Conservation (phyloP, 2,888 invertebrate genomes). For the Pseudoips prasinana region DNA sequence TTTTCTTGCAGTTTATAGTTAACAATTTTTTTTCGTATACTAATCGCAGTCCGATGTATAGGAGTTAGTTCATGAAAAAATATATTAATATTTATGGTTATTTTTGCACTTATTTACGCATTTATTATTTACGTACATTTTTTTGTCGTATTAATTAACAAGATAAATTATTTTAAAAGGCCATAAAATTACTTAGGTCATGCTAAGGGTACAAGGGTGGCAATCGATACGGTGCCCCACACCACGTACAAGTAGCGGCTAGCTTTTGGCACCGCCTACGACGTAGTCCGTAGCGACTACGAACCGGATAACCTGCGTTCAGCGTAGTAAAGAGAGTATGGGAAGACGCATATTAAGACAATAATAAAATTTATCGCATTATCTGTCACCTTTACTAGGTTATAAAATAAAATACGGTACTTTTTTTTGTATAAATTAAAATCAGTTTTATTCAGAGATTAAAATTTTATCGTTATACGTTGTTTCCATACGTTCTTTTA, state of each 20-base stretch:
- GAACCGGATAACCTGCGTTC: slow-evolving; percentile 26
- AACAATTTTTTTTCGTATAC: not conserved
- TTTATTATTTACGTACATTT: not conserved
- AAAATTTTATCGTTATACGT: too few relatives aligned
- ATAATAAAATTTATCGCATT: too few relatives aligned
- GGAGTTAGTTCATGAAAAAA: not conserved
- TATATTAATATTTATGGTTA: not conserved
- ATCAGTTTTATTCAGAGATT: too few relatives aligned
- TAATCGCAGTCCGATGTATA: too few relatives aligned
- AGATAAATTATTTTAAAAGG: slow-evolving; percentile 19
- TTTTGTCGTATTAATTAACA: too few relatives aligned
- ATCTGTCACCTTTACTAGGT: too few relatives aligned
- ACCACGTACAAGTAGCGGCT: slow-evolving; percentile 52
- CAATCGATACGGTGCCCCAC: slow-evolving; percentile 60
- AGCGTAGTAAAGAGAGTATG: slow-evolving; percentile 33
- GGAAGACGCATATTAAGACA: too few relatives aligned
- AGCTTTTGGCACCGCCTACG: slow-evolving; percentile 60
- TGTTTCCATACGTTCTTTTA: too few relatives aligned
- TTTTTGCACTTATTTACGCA: not conserved
- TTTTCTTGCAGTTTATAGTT: too few relatives aligned
- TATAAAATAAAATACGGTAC: too few relatives aligned
- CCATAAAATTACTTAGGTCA: slow-evolving; percentile 47
- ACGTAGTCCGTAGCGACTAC: slow-evolving; percentile 42
- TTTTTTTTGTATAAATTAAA: too few relatives aligned
- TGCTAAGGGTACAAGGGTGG: slow-evolving; percentile 40